Evolutionary conservation across 2,888 invertebrate species (phyloP).

Genomic region (Myopa testacea): DNA sequence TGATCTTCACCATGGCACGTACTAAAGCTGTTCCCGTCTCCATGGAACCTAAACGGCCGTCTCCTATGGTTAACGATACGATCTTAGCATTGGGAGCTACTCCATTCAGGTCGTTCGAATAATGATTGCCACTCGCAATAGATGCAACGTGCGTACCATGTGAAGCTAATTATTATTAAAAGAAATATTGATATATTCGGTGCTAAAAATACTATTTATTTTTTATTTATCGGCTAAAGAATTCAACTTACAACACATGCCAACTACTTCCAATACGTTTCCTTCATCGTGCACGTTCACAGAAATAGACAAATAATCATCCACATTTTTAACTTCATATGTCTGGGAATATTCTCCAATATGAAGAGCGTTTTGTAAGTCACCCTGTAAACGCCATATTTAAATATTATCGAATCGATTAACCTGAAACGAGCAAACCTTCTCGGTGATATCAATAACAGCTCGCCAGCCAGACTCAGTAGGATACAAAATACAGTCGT

Average conservation of each 20-base stretch:
- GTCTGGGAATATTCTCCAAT: constrained; percentile 86
- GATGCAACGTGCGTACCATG: constrained; percentile 99
- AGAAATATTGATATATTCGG: not conserved
- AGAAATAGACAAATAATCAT: constrained; percentile 87
- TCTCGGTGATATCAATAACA: constrained; percentile 64
- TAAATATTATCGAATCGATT: constrained; percentile 3
- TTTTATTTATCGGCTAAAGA: not conserved
- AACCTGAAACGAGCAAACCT: constrained; percentile 49
- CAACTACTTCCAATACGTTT: constrained; percentile 90
- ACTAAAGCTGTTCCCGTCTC: constrained; percentile 96
- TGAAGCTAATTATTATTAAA: constrained; percentile 77
- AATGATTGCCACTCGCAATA: constrained; percentile 90
- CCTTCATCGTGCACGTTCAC: constrained; percentile 94
- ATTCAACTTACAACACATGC: constrained; percentile 86
- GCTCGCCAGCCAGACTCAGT: constrained; percentile 88
- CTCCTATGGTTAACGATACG: constrained; percentile 93
- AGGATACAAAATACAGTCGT: constrained; percentile 93
- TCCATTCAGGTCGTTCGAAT: constrained; percentile 89
- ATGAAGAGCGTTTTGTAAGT: constrained; percentile 80
- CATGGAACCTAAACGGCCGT: constrained; percentile 92
- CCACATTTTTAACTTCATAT: constrained; percentile 82
- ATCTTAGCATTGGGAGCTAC: constrained; percentile 97
- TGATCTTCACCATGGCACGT: constrained; percentile 89
- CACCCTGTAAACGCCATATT: constrained; percentile 73
- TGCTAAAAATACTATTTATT: not conserved